Evolutionary conservation across 2,797 vertebrate species (phyloP), one percentile per base, ranked within the genome.

Genomic region (Pipistrellus pipistrellus): DNA sequence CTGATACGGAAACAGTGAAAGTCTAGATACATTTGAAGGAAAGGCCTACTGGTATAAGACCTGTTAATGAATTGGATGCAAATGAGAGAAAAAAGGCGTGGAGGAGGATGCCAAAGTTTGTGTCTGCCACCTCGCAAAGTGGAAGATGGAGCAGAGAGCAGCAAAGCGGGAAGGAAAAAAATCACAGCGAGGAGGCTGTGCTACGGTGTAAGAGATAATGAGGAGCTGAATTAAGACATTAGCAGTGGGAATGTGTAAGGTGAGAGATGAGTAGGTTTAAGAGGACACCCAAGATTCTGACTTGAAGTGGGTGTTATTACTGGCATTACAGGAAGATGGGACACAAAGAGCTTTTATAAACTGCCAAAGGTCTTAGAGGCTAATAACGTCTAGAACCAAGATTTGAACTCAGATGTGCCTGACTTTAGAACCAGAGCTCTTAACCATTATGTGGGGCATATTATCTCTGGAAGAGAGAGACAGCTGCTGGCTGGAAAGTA

Each of bases 401-500:
- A 38, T 89, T 77, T 88, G 51, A 90, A 27, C 12, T 30, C 32
- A 71, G 27, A 21, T 48, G 25, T 88, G 13, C 69, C 77, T 90
- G 77, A 77, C 77, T 68, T 81, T 72, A 83, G 35, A 91, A 44
- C 27, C 21, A 73, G 59, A 51, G 9, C 21, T 91, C 64, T 87
- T 91, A 57, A 8, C 9, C 21, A 4, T 32, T 72, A 17, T 41
- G 46, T 12, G 30, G 62, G 46, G 41, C n/a, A 55, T 46, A 32
- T 55, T 55, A 83, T 78, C 41, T 38, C 77, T 44, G 46, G 66
- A 91, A 85, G 41, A 88, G 87, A 88, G 87, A 76, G 71, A 82
- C 76, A n/a, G 17, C 21, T 82, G 23, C 35, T 73, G 14, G 17
- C 62, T 90, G 93, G 92, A 94, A 97, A 97, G 81, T 46, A 94